Base-by-base conservation (phyloP, 2,113 vertebrate species). In the Cottus gobio region DNA sequence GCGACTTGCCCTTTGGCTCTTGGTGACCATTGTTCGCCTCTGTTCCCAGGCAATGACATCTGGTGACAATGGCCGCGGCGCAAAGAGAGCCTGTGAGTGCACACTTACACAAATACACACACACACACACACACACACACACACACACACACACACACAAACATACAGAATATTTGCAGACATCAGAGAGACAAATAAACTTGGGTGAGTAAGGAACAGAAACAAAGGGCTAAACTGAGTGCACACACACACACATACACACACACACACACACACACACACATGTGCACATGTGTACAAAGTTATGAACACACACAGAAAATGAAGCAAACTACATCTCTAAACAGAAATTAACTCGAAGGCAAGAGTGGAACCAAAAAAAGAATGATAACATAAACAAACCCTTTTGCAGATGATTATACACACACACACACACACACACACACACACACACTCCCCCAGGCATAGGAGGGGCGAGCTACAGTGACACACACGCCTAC, bases 21-120 rank as follows among this genome's bases (percentile, higher is more conserved):
- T 34, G 54, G 79, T 89, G 83, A 87, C 92, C 90, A 95, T 95
- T 95, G 94, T 95, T 90, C 70, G 48, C 79, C 77, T 85, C 75
- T 71, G 90, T 95, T 95, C 94, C 91, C 94, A 95, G 89, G 89
- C 77, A 91, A 73, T 82, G 92, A 93, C 94, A 94, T 94, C 91
- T 93, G 93, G 90, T 90, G 85, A 93, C 93, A 93, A 94, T 92
- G 76, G 91, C 64, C 75, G 58, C 64, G 54, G 81, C 39, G 89
- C 78, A 79, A 87, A 80, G 66, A 77, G 44, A 73, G 64, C 62
- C 69, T 66, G 54, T 36, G 31, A 74, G 57, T 22, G 48, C 18
- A 50, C 69, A 81, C 75, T 66, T 70, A 52, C 42, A 70, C 26
- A 85, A 62, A 63, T 61, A 60, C 58, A 66, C 31, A 58, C 30